A percentile compares a stretch with the other conserved stretches of the same genome.
These are phyloP conservation scores for Bombycilla garrulus DNA, from an alignment of 2,113 vertebrate genomes.

Conservation along the genomic window DNA sequence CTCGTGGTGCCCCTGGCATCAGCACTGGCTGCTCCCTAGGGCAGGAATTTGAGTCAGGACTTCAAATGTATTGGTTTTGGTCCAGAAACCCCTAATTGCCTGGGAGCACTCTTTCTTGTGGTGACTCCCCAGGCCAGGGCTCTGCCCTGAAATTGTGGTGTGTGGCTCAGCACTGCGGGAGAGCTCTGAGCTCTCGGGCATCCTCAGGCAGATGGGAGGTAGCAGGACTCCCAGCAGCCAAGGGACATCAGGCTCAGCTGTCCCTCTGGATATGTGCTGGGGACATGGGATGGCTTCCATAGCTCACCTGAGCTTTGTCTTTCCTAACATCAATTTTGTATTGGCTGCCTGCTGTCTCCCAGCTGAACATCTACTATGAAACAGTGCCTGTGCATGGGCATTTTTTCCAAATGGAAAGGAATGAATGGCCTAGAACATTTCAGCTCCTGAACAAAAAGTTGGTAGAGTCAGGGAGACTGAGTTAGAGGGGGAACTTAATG, in stretches of 20 bases:
- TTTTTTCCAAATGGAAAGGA: not conserved
- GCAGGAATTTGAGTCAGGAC: not conserved
- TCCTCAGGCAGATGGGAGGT: accelerated
- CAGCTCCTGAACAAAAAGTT: not conserved
- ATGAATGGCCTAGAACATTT: not conserved
- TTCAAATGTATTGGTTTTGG: not conserved
- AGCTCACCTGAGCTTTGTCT: not conserved
- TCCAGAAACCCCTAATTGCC: not conserved
- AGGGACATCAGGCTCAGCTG: not conserved
- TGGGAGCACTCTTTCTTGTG: not conserved
- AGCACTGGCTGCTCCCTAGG: not conserved
- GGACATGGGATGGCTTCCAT: not conserved
- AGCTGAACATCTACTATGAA: not conserved
- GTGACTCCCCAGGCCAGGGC: not conserved
- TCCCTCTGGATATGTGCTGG: not conserved
- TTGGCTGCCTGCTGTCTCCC: not conserved
- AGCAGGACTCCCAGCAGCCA: not conserved
- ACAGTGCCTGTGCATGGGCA: not conserved
- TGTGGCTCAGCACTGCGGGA: not conserved
- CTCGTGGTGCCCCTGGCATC: accelerated
- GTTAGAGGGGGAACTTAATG: not conserved
- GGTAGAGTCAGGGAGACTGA: not conserved
- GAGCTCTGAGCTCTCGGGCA: accelerated
- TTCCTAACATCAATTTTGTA: not conserved
- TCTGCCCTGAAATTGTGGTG: not conserved